phyloP scores from a whole-genome alignment of 1,140 invertebrate genomes.

The Drosophila hydei region DNA sequence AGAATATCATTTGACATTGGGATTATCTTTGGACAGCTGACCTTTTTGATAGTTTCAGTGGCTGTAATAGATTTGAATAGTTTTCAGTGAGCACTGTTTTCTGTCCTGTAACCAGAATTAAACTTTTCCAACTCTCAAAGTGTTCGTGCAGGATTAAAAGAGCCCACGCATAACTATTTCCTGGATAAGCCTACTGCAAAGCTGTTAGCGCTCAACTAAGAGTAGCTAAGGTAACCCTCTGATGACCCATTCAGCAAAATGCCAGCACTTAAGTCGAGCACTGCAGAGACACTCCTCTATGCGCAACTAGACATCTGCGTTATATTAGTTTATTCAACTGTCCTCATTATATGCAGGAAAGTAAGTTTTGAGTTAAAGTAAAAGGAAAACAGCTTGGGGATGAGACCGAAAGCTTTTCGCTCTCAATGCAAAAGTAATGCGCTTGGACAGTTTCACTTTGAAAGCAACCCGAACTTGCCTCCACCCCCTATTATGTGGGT shows the following conservation, averaged over 20 bases:
- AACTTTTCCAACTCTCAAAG: neutral
- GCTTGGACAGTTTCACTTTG: constrained; percentile 60
- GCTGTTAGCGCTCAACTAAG: neutral
- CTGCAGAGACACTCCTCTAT: neutral
- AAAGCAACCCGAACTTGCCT: constrained; percentile 22
- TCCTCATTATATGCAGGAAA: constrained; percentile 50
- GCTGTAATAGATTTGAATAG: constrained; percentile 41
- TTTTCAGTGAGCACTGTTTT: neutral
- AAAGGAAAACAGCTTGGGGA: neutral
- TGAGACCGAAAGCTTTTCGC: neutral
- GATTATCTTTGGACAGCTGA: constrained; percentile 32
- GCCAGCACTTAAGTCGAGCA: constrained; percentile 31
- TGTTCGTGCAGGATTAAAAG: neutral
- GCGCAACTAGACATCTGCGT: constrained; percentile 13
- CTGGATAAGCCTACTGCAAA: constrained; percentile 20
- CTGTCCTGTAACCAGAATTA: neutral
- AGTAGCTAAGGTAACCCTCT: constrained; percentile 39
- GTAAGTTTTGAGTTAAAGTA: constrained; percentile 12
- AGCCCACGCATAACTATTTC: constrained; percentile 9
- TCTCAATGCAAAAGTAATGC: constrained; percentile 57
- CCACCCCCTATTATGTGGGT: constrained; percentile 7
- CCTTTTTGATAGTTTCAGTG: constrained; percentile 36
- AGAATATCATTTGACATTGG: constrained; percentile 20
- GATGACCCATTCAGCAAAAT: constrained; percentile 28
- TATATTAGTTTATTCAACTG: constrained; percentile 51